Percentiles rank a stretch among this genome's conserved stretches.
Evolutionary conservation across 2,888 invertebrate species (phyloP).

Genomic region (Bembecia ichneumoniformis): DNA sequence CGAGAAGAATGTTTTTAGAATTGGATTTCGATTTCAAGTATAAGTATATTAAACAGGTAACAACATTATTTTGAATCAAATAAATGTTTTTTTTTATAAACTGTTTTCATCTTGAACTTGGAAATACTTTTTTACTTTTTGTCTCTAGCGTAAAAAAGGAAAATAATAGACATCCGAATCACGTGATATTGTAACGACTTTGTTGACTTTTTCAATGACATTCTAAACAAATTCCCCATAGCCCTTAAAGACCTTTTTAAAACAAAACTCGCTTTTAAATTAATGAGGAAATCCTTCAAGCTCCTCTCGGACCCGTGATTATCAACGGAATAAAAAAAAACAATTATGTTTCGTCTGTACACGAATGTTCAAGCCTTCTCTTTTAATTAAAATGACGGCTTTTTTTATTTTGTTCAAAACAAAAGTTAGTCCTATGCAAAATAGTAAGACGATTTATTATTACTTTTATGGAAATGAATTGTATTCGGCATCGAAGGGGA

Average conservation of each 20-base stretch:
- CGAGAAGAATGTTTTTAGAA: not conserved
- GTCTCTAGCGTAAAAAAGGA: too few species aligned
- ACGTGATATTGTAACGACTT: not conserved
- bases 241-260: constrained; percentile 19
- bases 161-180: too few species aligned
- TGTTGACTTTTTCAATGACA: constrained; percentile 16
- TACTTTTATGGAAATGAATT: constrained; percentile 16
- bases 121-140: too few species aligned
- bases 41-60: too few species aligned
- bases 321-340: constrained; percentile 37
- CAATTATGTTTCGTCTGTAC: constrained; percentile 28
- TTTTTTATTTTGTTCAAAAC: constrained; percentile 15
- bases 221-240: constrained; percentile 23
- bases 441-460: constrained; percentile 11
- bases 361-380: constrained; percentile 34
- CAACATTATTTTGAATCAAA: too few species aligned
- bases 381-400: constrained; percentile 41
- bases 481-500: constrained; percentile 9
- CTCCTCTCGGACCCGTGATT: constrained; percentile 24
- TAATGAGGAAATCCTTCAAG: constrained; percentile 38
- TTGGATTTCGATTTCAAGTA: too few species aligned
- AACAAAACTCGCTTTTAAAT: constrained; percentile 30
- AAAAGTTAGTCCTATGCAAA: constrained; percentile 8
- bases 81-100: too few species aligned
- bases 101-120: too few species aligned